Base-by-base conservation (phyloP, 2,888 invertebrate species). In the Zonitis immaculata region DNA sequence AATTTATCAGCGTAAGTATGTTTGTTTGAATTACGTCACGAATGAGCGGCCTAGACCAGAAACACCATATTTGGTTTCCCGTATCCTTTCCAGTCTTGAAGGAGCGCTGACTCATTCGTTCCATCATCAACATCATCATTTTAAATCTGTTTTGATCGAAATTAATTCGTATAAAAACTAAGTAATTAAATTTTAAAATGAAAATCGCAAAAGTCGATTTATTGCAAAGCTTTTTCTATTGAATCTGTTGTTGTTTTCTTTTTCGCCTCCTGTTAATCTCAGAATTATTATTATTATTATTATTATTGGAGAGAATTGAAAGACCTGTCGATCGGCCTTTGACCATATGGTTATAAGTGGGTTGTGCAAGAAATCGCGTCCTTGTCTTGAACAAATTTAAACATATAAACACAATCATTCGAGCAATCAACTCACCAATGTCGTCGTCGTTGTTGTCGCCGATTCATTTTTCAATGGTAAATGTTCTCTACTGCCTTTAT, bases 401-500 rank as follows among this genome's bases (percentile, higher is more conserved):
- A 28, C 46, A 35, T 5, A 25, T n/a, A 27, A 27, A 16, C 26
- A 44, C 32, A n/a, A n/a, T n/a, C n/a, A n/a, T 35, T 35, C 8
- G 27, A 27, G n/a, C n/a, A 44, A 27, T 27, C 44, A 44, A 47
- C 47, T 47, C 12, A 47, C 47, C 47, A 47, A 35, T 35, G 35
- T 47, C 18, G 44, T 25, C n/a, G n/a, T n/a, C n/a, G n/a, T n/a
- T n/a, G n/a, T n/a, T n/a, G n/a, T n/a, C n/a, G n/a, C n/a, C 47
- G 28, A 30, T 32, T 47, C 47, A 26, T 28, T 39, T 39, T 35
- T 42, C 12, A 9, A 25, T 26, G 25, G 14, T n/a, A 27, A 27
- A 22, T 44, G 27, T 16, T 80, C 81, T 27, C 78, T 78, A 1
- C 79, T 80, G n/a, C 74, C 77, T 64, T 78, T 76, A 73, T 87